Base-by-base conservation (phyloP, 1,140 invertebrate genomes). In the Eueides isabella region DNA sequence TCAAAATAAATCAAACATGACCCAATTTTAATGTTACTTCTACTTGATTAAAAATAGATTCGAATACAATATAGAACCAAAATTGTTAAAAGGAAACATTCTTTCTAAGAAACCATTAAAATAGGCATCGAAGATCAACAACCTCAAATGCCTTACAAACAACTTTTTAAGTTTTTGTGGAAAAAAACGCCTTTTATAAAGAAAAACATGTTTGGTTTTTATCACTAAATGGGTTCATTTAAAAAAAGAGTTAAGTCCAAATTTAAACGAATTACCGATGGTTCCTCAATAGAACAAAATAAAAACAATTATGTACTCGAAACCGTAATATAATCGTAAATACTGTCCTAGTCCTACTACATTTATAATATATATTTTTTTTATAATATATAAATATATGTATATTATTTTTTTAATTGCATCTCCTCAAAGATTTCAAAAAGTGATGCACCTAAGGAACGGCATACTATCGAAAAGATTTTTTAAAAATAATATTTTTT, bases 191-290 rank as follows among this genome's bases (percentile, higher is more conserved):
- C 48, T 23, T 55, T 55, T 55, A 55, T 26, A 3, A 38, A 55
- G 48, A 55, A n/a, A 23, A 55, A 55, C 48, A 23, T 55, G 26
- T 55, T 23, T 55, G 48, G 48, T 55, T 55, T 55, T 55, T 55
- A 55, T 26, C 48, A 26, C 48, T 55, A 4, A 55, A 55, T 55
- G 48, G 48, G 48, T 26, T 55, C 11, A 26, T 55, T 55, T 26
- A 23, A 55, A 38, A 38, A 38, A 55, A 55, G n/a, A 12, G 48
- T 12, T 11, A 55, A 55, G 48, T 55, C 48, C 19, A 26, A 23
- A 7, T 55, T 26, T 23, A 23, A 12, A 11, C 9, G 9, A 55
- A 55, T 55, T 7, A 12, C 23, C 23, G 48, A n/a, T 55, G 48
- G 48, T 55, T 55, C 48, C 26, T 19, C 41, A 5, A 55, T 23